Base-by-base conservation (phyloP, 2,797 vertebrate genomes). In the Phaenicophaeus curvirostris region DNA sequence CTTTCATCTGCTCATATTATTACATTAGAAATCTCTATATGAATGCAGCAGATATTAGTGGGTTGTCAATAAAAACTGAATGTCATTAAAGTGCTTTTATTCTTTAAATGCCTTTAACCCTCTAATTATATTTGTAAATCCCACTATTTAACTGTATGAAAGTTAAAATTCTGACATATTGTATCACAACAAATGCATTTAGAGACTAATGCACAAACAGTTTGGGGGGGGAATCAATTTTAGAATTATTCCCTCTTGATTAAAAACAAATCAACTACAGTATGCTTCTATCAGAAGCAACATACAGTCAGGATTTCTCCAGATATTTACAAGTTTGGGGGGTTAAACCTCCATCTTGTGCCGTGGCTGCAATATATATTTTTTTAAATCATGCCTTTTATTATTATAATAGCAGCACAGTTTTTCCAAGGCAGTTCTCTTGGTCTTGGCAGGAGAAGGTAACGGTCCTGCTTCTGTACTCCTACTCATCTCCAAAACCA, bases 21-120 rank as follows among this genome's bases (percentile, higher is more conserved):
- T 90, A 53, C 93, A 93, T 89, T 24, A 87, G 59, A 91, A 95
- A 89, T 87, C 90, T 92, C 66, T 44, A n/a, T 46, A 66, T 53
- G 88, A 95, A 57, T 33, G 86, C 71, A 76, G 74, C 63, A 87
- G 74, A 81, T 90, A 84, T 74, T 81, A 95, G 59, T 6, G 67
- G 71, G 33, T 33, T 92, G 81, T 80, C 93, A 90, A 93, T 94
- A 93, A 90, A 95, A 95, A 55, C 44, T 19, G 71, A 77, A 57
- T 11, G 67, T 12, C 84, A 59, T 82, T 95, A 31, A 84, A 88
- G 71, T 15, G 84, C 88, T 90, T 94, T 95, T 79, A 82, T 90
- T 90, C 67, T 30, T 94, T 65, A 95, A 95, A 95, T 28, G 87
- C 57, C 86, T 90, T 96, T 94, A 93, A 93, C 88, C 44, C 62